Evolutionary conservation across 2,797 vertebrate species (phyloP), one percentile per base, ranked within the genome.

Genomic region (Thamnophis elegans): DNA sequence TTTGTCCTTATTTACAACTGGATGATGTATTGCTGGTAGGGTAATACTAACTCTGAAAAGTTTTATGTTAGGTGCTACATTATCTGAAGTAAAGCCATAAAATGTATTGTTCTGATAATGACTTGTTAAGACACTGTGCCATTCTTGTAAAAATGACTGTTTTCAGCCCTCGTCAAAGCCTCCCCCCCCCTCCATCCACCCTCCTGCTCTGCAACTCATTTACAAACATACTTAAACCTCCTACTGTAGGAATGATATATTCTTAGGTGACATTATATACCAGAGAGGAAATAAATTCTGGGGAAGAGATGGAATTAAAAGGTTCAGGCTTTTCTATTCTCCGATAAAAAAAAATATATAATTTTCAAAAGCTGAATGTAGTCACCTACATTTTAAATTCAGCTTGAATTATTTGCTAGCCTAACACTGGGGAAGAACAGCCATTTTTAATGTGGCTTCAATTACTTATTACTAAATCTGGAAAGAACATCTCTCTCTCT

Each of bases 221-320:
- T 95, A 95, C 89, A 94, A 42, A 60, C 28, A 94, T 89, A 87
- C 92, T 95, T 95, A 95, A 95, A 93, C 95, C 95, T 90, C 85
- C 32, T 73, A 47, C 36, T 56, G 62, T 68, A 73, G 68, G 22
- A 60, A 88, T 42, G 51, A 82, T 94, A 90, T 0, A 0, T 91
- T 91, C 42, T 94, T 94, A 51, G 92, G 92, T 95, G 85, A 92
- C 93, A 92, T 22, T 62, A 28, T 56, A 20, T 62, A 42, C 56
- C n/a, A 62, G 9, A 55, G 47, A 62, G 55, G 51, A 59, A 89
- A 62, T 85, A 62, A 62, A 89, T 56, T 73, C 62, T n/a, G 28
- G 86, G 51, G 47, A 42, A 54, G 85, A 51, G 59, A 85, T 53
- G 53, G 42, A 85, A 54, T 54, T 36, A 18, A 60, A 60, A 91